These are phyloP conservation scores for Podarcis muralis DNA, from an alignment of 2,113 vertebrate species.

Conservation along the genomic window DNA sequence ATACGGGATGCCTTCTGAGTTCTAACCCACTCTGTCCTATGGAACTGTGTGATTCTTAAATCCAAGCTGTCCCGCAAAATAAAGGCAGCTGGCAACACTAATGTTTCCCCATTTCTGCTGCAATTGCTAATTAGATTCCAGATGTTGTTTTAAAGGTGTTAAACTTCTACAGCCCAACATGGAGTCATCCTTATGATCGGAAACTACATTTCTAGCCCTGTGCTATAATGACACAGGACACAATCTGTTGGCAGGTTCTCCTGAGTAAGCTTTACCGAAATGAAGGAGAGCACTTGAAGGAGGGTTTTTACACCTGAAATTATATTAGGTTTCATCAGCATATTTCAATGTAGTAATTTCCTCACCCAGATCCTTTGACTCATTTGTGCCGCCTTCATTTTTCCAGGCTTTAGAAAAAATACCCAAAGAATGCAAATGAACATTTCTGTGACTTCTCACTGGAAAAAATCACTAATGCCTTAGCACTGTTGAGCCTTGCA, in stretches of 20 bases:
- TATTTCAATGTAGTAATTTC: neutral
- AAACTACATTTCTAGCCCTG: neutral
- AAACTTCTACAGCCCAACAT: neutral
- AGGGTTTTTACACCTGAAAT: neutral
- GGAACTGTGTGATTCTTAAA: neutral
- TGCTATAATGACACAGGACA: neutral
- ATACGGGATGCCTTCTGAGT: neutral
- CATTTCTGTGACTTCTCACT: neutral
- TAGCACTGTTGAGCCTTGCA: neutral
- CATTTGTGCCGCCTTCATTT: neutral
- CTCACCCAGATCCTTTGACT: neutral
- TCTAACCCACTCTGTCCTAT: neutral
- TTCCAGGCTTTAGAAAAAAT: neutral
- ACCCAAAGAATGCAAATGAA: neutral
- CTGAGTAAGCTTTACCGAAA: neutral
- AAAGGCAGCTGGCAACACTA: neutral
- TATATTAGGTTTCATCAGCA: neutral
- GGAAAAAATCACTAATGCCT: no score
- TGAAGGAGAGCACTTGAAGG: neutral
- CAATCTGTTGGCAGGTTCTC: neutral
- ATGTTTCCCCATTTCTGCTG: neutral
- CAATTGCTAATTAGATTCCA: neutral
- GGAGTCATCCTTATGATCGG: neutral
- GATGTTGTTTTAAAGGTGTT: neutral
- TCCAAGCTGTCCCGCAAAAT: neutral